Percentiles rank a stretch among this genome's conserved stretches.
phyloP scores from a whole-genome alignment of 53 echinoderm and acorn worm species.

The Astropecten irregularis region DNA sequence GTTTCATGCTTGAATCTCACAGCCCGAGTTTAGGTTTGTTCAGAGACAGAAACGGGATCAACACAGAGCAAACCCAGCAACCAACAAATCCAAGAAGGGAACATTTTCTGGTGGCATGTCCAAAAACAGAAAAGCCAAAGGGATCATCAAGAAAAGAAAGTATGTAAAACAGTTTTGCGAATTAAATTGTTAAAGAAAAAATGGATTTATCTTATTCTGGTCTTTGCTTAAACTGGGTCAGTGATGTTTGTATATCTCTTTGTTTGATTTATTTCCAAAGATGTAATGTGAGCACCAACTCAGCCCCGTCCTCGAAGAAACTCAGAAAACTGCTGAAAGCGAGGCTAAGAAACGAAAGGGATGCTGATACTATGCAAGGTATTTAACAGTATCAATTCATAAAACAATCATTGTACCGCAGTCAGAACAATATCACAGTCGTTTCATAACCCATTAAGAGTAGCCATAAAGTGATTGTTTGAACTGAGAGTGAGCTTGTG shows the following conservation, averaged over 20 bases:
- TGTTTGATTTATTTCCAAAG: background rate
- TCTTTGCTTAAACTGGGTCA: too few species aligned
- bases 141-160: constrained; percentile 38
- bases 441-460: background rate
- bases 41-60: constrained; percentile 17
- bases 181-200: too few species aligned
- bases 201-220: too few species aligned
- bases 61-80: constrained; percentile 3
- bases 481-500: background rate
- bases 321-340: constrained; percentile 65
- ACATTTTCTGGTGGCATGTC: constrained; percentile 35
- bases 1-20: too few species aligned
- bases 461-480: background rate
- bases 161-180: background rate
- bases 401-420: too few species aligned
- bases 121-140: constrained; percentile 5
- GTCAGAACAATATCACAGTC: too few species aligned
- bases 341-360: constrained; percentile 53
- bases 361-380: constrained; percentile 69
- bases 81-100: background rate
- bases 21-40: constrained; percentile 8
- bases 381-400: background rate
- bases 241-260: too few species aligned
- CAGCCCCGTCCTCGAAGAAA: constrained; percentile 51
- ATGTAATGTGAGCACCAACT: constrained; percentile 59